Evolutionary conservation across 2,888 invertebrate species (phyloP).

Genomic region (Nemapogon koenigi): DNA sequence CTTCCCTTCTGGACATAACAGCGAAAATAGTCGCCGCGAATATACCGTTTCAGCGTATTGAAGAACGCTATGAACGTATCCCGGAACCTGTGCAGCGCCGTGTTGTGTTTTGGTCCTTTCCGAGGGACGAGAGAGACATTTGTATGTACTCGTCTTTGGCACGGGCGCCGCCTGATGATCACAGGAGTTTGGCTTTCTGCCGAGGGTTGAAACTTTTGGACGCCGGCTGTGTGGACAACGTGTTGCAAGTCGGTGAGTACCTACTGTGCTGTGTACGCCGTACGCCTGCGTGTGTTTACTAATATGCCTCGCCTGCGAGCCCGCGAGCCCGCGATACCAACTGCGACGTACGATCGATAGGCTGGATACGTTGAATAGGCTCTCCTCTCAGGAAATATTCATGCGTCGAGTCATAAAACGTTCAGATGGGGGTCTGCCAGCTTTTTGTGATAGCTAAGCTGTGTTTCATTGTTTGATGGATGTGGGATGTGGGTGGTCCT

Average conservation of each 20-base stretch:
- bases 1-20: constrained; percentile 81
- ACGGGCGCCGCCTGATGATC: constrained; percentile 69
- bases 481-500: no score
- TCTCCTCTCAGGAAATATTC: constrained; percentile 63
- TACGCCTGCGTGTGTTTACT: constrained; percentile 65
- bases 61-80: constrained; percentile 85
- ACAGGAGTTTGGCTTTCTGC: constrained; percentile 84
- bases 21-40: constrained; percentile 85
- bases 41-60: constrained; percentile 86
- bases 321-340: constrained; percentile 44
- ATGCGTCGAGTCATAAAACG: constrained; percentile 50
- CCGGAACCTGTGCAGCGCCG: constrained; percentile 88
- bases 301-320: constrained; percentile 64
- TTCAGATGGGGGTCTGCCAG: constrained; percentile 4
- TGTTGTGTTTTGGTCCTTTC: constrained; percentile 90
- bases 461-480: no score
- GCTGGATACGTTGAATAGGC: constrained; percentile 64
- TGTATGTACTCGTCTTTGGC: constrained; percentile 87
- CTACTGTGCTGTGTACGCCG: constrained; percentile 7
- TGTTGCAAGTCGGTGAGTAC: constrained; percentile 88
- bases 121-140: constrained; percentile 85
- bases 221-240: constrained; percentile 82
- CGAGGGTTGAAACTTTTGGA: constrained; percentile 85
- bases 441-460: background rate
- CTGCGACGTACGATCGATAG: constrained; percentile 65